Evolutionary conservation across 2,888 invertebrate genomes (phyloP), one percentile per base, ranked within the genome.

Genomic region (Thyatira batis): DNA sequence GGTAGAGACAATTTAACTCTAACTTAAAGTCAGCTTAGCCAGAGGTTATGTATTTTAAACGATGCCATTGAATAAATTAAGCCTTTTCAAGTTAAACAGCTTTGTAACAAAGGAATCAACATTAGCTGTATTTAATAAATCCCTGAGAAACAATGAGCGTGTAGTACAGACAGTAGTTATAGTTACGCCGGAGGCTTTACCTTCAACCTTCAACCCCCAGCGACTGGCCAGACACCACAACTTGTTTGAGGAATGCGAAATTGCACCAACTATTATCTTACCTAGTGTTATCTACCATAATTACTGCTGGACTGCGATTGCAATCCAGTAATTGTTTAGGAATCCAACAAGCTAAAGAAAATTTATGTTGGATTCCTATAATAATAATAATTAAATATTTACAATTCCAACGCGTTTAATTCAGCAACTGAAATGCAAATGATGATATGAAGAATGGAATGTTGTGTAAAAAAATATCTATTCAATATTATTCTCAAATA

Each of bases 121-220:
- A 13, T 33, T 11, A 5, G 39, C 13, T 39, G 17, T 39, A 39
- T 39, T 17, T 39, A 51, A 56, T 55, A 57, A 53, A 51, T 50
- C 43, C 49, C 55, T 58, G 64, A 63, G 63, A 71, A 65, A 68
- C 67, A 66, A 72, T 61, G 55, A 64, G 54, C 45, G 11, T 21
- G 21, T 45, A 45, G n/a, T 44, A 17, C 23, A 23, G 39, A 17
- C 8, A 39, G 48, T 20, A 50, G 53, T 54, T 44, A 20, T 43
- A 46, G 51, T 60, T 62, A 54, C 61, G 57, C 59, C 55, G 63
- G 43, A 53, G 53, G 49, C 52, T 52, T 50, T 57, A 60, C 60
- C 54, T 69, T 55, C 66, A 84, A 74, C 85, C 86, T 85, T 85
- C 85, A 79, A 76, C 74, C 57, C 69, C 49, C 60, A 67, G 77